Percentiles rank a stretch among this genome's conserved stretches.
These are phyloP conservation scores for Lates japonicus DNA, from an alignment of 2,797 vertebrate genomes.

Conservation along the genomic window DNA sequence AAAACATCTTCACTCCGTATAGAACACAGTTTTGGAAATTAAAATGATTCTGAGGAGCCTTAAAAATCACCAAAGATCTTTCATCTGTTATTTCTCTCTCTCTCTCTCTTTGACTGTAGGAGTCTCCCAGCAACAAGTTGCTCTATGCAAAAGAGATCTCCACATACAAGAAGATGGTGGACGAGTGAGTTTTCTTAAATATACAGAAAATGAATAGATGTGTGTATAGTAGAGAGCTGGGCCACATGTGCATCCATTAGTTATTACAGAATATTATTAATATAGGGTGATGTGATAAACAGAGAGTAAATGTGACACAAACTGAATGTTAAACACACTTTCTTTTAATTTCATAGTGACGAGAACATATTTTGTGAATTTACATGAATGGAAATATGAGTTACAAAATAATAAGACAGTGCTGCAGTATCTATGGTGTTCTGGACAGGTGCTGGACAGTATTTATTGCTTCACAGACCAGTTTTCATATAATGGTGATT, in stretches of 20 bases:
- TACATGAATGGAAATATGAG: too few relatives aligned
- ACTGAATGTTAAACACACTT: too few relatives aligned
- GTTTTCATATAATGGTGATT: background rate
- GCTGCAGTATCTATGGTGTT: too few relatives aligned
- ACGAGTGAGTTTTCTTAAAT: constrained; percentile 91
- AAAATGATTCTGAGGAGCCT: background rate
- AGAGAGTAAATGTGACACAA: too few relatives aligned
- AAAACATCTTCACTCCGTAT: background rate
- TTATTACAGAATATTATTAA: too few relatives aligned
- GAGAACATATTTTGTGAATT: too few relatives aligned
- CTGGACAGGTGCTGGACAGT: background rate
- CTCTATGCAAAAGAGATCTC: constrained; percentile 99
- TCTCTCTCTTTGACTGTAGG: constrained; percentile 79
- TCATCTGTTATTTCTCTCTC: background rate
- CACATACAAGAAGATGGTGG: constrained; percentile 99
- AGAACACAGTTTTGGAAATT: constrained; percentile 1
- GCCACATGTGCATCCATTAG: too few relatives aligned
- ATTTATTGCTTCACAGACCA: background rate
- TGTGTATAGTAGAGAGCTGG: too few relatives aligned
- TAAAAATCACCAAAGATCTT: background rate
- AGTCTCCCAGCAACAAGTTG: constrained; percentile 98
- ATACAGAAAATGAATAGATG: background rate
- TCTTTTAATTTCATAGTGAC: too few relatives aligned
- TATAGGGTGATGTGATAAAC: too few relatives aligned
- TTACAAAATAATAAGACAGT: too few relatives aligned